Conservation (phyloP, 1,140 invertebrate species). For the Xylocopa sonorina region DNA sequence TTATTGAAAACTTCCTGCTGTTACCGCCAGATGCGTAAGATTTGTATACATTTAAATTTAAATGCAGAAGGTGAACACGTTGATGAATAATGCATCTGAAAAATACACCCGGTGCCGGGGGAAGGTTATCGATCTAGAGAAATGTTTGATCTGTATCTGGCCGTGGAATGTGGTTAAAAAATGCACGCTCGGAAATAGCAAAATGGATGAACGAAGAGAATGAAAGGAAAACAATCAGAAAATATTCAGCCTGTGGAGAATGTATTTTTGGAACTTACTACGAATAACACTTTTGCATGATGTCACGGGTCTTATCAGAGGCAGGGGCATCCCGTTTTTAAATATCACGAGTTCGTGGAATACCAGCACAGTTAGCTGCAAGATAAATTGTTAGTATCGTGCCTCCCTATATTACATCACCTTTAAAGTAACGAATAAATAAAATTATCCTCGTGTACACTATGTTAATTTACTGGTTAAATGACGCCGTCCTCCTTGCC, state of each 20-base stretch:
- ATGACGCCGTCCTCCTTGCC: background rate
- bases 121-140: constrained; percentile 1
- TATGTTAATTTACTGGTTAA: background rate
- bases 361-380: background rate
- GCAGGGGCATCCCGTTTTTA: constrained; percentile 1
- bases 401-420: background rate
- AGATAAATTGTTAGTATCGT: background rate
- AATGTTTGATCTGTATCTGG: background rate
- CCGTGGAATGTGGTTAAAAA: background rate
- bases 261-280: background rate
- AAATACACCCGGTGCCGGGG: background rate
- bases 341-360: background rate
- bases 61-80: background rate
- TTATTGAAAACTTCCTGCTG: background rate
- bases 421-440: background rate
- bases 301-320: constrained; percentile 21
- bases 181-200: background rate
- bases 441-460: background rate
- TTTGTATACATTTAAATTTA: background rate
- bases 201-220: background rate
- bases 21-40: background rate
- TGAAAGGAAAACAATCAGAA: background rate
- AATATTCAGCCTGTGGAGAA: background rate
- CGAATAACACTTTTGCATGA: background rate
- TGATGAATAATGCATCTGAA: constrained; percentile 16